Evolutionary conservation across 2,888 invertebrate genomes (phyloP).

Genomic region (Xylophagus ater): DNA sequence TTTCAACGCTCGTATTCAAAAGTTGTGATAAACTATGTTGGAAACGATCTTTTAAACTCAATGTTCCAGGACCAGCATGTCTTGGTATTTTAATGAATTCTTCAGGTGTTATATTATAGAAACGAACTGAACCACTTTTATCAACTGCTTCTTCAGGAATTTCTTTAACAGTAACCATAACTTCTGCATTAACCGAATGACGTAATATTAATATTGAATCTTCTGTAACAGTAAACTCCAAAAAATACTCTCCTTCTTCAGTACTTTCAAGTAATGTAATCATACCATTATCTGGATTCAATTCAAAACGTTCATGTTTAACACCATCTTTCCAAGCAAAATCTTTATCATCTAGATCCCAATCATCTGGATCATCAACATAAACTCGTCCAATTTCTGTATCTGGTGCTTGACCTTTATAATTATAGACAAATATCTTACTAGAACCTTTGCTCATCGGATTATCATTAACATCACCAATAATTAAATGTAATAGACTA

Average conservation of each 20-base stretch:
- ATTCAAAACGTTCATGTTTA: conserved; percentile 53
- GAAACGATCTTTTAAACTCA: conserved; percentile 36
- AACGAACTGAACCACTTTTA: conserved; percentile 84
- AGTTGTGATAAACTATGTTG: conserved; percentile 52
- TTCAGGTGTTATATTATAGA: conserved; percentile 70
- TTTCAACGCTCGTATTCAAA: conserved; percentile 64
- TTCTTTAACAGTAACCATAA: conserved; percentile 75
- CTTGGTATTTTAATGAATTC: conserved; percentile 59
- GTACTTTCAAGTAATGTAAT: conserved; percentile 75
- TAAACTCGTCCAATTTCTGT: conserved; percentile 77
- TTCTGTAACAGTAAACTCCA: conserved; percentile 67
- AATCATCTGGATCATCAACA: conserved; percentile 91
- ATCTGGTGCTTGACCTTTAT: conserved; percentile 70
- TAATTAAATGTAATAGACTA: conserved; percentile 75
- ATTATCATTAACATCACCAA: conserved; percentile 92
- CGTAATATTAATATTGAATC: conserved; percentile 45
- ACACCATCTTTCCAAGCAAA: conserved; percentile 55
- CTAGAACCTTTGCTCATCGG: conserved; percentile 79
- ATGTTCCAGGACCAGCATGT: conserved; percentile 26
- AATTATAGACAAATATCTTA: conserved; percentile 89
- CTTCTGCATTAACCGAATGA: conserved; percentile 70
- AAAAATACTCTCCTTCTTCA: conserved; percentile 59
- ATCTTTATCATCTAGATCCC: conserved; percentile 87
- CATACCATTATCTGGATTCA: conserved; percentile 70
- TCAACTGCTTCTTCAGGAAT: conserved; percentile 86